phyloP scores from a whole-genome alignment of 2,797 vertebrate species.

The Coreius guichenoti region DNA sequence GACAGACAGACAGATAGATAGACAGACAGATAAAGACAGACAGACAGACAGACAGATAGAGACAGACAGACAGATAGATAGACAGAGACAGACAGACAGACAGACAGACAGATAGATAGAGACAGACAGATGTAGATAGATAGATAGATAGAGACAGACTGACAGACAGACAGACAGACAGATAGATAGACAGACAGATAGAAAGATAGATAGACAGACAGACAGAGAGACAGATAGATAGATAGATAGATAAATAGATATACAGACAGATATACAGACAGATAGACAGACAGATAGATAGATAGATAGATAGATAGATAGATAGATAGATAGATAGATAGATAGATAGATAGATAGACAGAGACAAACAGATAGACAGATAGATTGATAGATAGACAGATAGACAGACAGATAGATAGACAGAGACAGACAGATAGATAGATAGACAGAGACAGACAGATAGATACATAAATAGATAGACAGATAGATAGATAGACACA shows the following conservation, averaged over 20 bases:
- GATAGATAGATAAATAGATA: too few relatives aligned
- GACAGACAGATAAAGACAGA: too few relatives aligned
- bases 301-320: neutral
- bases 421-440: too few relatives aligned
- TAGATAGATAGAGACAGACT: rapidly evolving
- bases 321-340: too few relatives aligned
- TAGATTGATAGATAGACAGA: too few relatives aligned
- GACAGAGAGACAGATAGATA: neutral
- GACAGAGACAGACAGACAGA: neutral
- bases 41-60: neutral
- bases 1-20: neutral
- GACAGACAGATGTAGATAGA: neutral
- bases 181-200: neutral
- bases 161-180: neutral
- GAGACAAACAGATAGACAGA: neutral
- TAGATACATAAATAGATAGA: neutral
- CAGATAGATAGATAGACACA: neutral
- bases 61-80: rapidly evolving
- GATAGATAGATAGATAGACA: neutral
- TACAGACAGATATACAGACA: rapidly evolving
- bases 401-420: neutral
- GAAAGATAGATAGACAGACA: neutral
- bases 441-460: neutral
- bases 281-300: neutral
- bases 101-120: neutral